Base-by-base conservation (phyloP, 2,113 vertebrate species). In the Sturnira hondurensis region DNA sequence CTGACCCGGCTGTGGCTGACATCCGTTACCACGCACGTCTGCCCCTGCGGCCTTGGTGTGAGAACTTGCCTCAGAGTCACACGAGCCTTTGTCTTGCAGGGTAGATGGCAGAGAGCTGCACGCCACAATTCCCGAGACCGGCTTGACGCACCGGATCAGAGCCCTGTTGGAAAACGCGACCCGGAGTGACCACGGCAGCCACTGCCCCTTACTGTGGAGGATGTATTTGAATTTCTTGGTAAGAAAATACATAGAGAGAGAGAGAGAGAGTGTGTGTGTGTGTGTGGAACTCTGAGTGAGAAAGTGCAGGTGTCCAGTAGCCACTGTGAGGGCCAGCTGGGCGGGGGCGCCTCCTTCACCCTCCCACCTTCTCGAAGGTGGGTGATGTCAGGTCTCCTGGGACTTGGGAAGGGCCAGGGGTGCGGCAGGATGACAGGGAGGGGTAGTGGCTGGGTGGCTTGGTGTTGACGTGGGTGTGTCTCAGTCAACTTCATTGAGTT, bases 171-270 rank as follows among this genome's bases (percentile, higher is more conserved):
- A 99, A 97, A 98, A 97, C 0, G 98, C 99, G 4, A 86, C 98
- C 81, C 98, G 96, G 94, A 99, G 98, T 36, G 98, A 99, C 91
- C 97, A 45, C 4, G 99, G 99, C 4, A 95, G 98, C 93, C 99
- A 98, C 43, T 99, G 99, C 92, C 99, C 99, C 17, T 97, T 99
- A 84, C 98, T 99, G 17, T 99, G 99, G 99, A 99, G 99, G 95
- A 99, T 99, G 99, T 99, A 99, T 98, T 96, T 99, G 96, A 98
- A 98, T 90, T 99, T 99, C 81, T 96, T 99, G 99, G 99, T 99
- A 98, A 99, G 98, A 93, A 33, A 58, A 0, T 28, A 22, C 0
- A 22, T 43, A 0, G n/a, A n/a, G 47, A 3, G n/a, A n/a, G n/a
- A n/a, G n/a, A n/a, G n/a, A n/a, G n/a, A n/a, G n/a, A n/a, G 33